Base-by-base conservation (phyloP, 2,888 invertebrate species). In the Agrotis puta region DNA sequence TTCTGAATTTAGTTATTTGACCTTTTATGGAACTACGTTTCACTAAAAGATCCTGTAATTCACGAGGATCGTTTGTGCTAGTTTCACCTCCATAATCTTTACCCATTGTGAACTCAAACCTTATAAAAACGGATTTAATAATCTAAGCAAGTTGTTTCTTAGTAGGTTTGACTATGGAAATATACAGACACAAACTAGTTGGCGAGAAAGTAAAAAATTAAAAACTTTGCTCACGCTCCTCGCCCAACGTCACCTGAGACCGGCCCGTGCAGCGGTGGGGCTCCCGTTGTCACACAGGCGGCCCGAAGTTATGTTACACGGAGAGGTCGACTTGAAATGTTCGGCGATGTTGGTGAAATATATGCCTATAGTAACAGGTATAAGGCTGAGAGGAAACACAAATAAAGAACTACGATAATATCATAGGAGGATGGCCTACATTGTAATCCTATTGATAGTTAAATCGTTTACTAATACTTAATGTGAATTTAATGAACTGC, bases 21-120 rank as follows among this genome's bases (percentile, higher is more conserved):
- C 33, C 50, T 27, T 62, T 62, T 50, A 51, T 63, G 14, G 51
- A 63, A 63, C 62, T 63, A 13, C 62, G 50, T 27, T 63, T 63
- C 20, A 51, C 51, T 11, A 63, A 27, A 18, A 63, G 43, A 53
- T 64, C 64, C 24, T 16, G 20, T 53, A 61, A 27, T 47, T 47
- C 33, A 7, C 7, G 6, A 33, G 6, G 33, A 33, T 33, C 33
- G 1, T 33, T 33, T 33, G 33, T 33, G 33, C 33, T 7, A 33
- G 33, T 7, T 33, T 33, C 33, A 7, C 33, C 7, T 33, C 7
- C 33, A 33, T 1, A 33, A 33, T 33, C 33, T 33, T 33, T 33
- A 33, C 33, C 33, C 33, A 33, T 33, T 1, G 6, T 33, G 33
- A 7, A 33, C 7, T 33, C 6, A 33, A 33, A 33, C 7, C 33